Percentiles rank a stretch among this genome's conserved stretches.
Evolutionary conservation across 2,113 vertebrate genomes (phyloP).

Genomic region (Gadus macrocephalus): DNA sequence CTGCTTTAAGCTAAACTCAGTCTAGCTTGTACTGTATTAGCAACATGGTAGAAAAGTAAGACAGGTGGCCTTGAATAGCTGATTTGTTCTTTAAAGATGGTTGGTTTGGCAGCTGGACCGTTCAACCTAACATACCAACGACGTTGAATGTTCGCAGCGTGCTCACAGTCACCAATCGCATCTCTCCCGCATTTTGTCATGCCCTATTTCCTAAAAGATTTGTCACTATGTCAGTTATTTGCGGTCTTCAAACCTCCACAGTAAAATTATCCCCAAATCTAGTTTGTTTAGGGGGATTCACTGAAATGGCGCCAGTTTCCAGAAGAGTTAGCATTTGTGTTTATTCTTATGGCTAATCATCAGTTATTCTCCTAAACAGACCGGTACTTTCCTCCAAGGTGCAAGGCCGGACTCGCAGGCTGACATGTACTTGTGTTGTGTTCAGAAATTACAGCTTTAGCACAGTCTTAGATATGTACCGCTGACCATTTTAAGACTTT

Average conservation of each 20-base stretch:
- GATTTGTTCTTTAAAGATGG: no score
- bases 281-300: not conserved
- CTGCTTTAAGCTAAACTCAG: no score
- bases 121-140: no score
- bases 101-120: no score
- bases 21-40: no score
- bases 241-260: not conserved
- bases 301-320: not conserved
- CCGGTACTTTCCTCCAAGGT: not conserved
- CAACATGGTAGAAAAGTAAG: no score
- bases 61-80: no score
- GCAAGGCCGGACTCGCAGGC: not conserved
- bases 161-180: no score
- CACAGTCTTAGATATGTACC: conserved; percentile 51
- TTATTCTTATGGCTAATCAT: not conserved
- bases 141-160: no score
- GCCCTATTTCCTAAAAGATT: no score
- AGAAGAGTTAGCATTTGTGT: not conserved
- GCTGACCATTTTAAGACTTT: conserved; percentile 53
- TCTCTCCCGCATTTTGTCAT: no score
- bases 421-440: conserved; percentile 29
- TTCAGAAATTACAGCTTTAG: conserved; percentile 62
- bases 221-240: no score
- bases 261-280: not conserved
- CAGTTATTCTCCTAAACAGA: not conserved